Base-by-base conservation (phyloP, 2,797 vertebrate genomes). In the Clarias pachynema region DNA sequence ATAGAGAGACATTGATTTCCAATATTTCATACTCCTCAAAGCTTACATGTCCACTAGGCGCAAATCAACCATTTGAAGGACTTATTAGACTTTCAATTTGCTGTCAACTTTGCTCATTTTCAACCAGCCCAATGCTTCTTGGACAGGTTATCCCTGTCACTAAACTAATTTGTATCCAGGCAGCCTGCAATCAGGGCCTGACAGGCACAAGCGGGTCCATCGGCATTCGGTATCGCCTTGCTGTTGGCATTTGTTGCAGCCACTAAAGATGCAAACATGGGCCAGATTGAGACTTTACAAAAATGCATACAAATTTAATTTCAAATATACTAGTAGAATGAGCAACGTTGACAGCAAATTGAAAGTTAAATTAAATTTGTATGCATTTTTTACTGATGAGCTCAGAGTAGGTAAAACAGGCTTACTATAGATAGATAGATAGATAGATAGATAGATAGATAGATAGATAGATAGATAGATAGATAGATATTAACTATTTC, bases 51-150 rank as follows among this genome's bases (percentile, higher is more conserved):
- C 96, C 94, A 93, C 94, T 92, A 90, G 93, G 94, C 89, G 92
- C 92, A 96, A 96, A 95, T 95, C 95, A 96, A 96, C 95, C 95
- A 96, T 96, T 96, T 97, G 95, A 97, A 96, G 95, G 96, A 97
- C 97, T 98, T 97, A 97, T 98, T 98, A 97, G 96, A 97, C 96
- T 96, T 97, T 96, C 95, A 96, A 96, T 93, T 96, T 96, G 94
- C 96, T 97, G 97, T 98, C 97, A 97, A 95, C 95, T 96, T 96
- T 95, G 95, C 93, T 99, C 96, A 96, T 97, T 98, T 97, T 97
- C 96, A 97, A 95, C 93, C 93, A 94, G 93, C 95, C 96, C 95
- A 92, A 95, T 95, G 94, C 95, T 96, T 96, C 95, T 95, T 94
- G 94, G 96, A 96, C 96, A 96, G 96, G 96, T 95, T 95, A 95